These are phyloP conservation scores for Dromococcyx pavoninus DNA, from an alignment of 2,797 vertebrate species.

Conservation along the genomic window DNA sequence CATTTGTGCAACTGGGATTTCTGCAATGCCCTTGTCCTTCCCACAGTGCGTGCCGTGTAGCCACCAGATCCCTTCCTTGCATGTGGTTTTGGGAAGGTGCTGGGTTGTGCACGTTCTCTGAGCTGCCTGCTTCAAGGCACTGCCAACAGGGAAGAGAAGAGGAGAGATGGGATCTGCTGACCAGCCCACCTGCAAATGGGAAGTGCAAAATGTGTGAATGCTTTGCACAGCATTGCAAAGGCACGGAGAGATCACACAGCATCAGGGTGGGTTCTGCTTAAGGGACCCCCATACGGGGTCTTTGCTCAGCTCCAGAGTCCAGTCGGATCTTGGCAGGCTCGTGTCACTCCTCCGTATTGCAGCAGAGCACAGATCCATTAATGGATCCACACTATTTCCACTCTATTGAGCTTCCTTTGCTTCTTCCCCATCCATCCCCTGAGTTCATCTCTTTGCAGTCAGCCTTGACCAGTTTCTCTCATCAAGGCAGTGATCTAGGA, in stretches of 20 bases:
- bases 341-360: neutral
- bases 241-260: neutral
- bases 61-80: rapidly evolving
- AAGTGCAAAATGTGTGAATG: neutral
- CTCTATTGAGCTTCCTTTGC: neutral
- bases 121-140: neutral
- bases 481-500: neutral
- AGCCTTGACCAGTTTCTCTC: neutral
- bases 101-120: rapidly evolving
- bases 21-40: neutral
- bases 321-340: neutral
- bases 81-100: neutral
- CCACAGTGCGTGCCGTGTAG: rapidly evolving
- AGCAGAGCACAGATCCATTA: neutral
- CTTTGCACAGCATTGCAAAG: neutral
- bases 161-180: neutral
- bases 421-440: neutral
- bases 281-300: rapidly evolving
- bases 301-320: neutral
- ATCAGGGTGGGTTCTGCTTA: neutral
- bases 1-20: neutral
- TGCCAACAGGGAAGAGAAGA: neutral
- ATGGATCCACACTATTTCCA: too few species aligned
- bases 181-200: neutral
- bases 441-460: neutral